Base-by-base conservation (phyloP, 2,113 vertebrate genomes). In the Sebastes schlegelii region DNA sequence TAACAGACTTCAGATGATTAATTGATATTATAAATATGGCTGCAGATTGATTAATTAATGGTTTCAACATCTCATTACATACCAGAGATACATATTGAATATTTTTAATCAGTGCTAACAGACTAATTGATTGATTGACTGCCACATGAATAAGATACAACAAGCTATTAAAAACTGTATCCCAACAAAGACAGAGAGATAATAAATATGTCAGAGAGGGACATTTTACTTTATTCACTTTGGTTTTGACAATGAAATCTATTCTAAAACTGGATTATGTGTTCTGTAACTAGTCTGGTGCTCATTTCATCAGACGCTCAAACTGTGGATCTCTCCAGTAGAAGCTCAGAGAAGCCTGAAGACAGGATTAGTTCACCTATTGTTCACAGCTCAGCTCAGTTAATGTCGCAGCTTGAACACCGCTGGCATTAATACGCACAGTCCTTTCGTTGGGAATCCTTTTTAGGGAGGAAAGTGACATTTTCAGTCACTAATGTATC, bases 371-470 rank as follows among this genome's bases (percentile, higher is more conserved):
- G 46, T 54, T 7, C 2, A 1, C 7, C 70, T 17, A 62, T 75
- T 79, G 61, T 75, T 74, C 66, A 49, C 46, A 60, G 69, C 43
- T 82, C 34, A 67, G 21, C 62, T 26, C 46, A 2, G 51, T 65
- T 45, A 51, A 49, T 58, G 69, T 74, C 42, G 9, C 57, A 64
- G 76, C 65, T 86, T 72, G 66, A 72, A 67, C 23, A 3, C 19
- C 14, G 2, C 57, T 9, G 54, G 13, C 46, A 34, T 34, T 34
- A 34, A 70, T 3, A 7, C 26, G n/a, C 43, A 3, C 12, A 5
- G 1, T 26, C 21, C 17, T 10, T 11, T 11, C 16, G 42, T 6
- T 75, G 6, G 7, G 26, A 67, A 43, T 49, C 14, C 21, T n/a
- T 43, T 12, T 13, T 23, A 21, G 43, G 26, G 8, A 43, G 21